Base-by-base conservation (phyloP, 2,113 vertebrate genomes). In the Leucosticte australis region DNA sequence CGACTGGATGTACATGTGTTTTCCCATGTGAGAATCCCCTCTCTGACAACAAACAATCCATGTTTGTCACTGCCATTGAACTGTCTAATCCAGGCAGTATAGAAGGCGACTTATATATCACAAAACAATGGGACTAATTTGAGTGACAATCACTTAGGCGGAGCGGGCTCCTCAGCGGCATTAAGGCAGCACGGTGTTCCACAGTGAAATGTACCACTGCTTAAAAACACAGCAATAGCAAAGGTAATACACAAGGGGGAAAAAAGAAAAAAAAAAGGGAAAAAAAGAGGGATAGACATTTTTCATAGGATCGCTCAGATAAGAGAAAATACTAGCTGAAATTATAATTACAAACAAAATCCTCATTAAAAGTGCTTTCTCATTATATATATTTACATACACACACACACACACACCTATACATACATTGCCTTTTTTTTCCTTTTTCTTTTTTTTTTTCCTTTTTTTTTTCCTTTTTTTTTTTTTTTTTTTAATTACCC, bases 51-150 rank as follows among this genome's bases (percentile, higher is more conserved):
- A 70, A 82, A 84, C 83, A 85, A 56, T 65, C 68, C 42, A 1
- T 47, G 74, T 56, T 79, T 82, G 91, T 94, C 87, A 68, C 55
- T 92, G 83, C 83, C 52, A 86, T 47, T 89, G 76, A 95, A 73
- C 55, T 60, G 85, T 41, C 85, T 93, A 94, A 96, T 96, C 76
- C 95, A 81, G 84, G 68, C 83, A 73, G 80, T 42, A 92, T 17
- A 95, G 94, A 85, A 82, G 49, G 71, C 2, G 22, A 94, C 7
- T 94, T 91, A 67, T 84, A n/a, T 42, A 90, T 88, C 81, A 67
- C 76, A 47, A 94, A 95, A 91, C 88, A 93, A 94, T 35, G 65
- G 52, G 69, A 44, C 85, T 91, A 77, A 92, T 96, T 92, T 93
- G 94, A 96, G 91, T 83, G 83, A 90, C 92, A 95, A 67, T 81